Base-by-base conservation (phyloP, 2,888 invertebrate species). In the Aricia artaxerxes region DNA sequence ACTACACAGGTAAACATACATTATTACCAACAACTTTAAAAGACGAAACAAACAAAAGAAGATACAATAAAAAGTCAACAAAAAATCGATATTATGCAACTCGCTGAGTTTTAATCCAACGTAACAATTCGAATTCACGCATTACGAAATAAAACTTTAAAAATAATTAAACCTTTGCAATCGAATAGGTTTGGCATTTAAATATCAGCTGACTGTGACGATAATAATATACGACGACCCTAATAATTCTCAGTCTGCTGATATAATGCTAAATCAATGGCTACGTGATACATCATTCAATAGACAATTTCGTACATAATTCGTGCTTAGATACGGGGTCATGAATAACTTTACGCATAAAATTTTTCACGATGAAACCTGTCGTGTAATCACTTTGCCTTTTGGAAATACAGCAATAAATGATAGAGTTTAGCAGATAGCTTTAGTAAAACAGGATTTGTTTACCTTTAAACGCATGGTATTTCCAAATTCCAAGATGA, bases 121-220 rank as follows among this genome's bases (percentile, higher is more conserved):
- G 53, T 13, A 49, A 53, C 75, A 53, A 49, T 44, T 40, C 40
- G 6, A 73, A 73, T 53, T 57, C 49, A 76, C 73, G 49, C 73
- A n/a, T 60, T 60, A 61, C 31, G 44, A 44, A 78, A 73, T 60
- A 60, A 24, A 60, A 38, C 24, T 73, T 49, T 78, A n/a, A 73
- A 69, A 73, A 53, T 38, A 57, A 73, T 16, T n/a, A 73, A 49
- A 49, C 16, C 53, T 78, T 16, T 57, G 57, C 76, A 80, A 80
- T 77, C 61, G 76, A 80, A 77, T 80, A 75, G 78, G 60, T 73
- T 61, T 78, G 78, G 77, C 79, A 82, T 82, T 82, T 81, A 79
- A 78, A 81, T 44, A 80, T 79, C 79, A 80, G 81, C 79, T 82
- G 79, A 80, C 79, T 77, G 31, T 24, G 13, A 38, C 35, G 53